Percentiles rank a stretch among this genome's conserved stretches.
Conservation (phyloP, 2,113 vertebrate genomes). For the Hydrochoerus hydrochaeris region DNA sequence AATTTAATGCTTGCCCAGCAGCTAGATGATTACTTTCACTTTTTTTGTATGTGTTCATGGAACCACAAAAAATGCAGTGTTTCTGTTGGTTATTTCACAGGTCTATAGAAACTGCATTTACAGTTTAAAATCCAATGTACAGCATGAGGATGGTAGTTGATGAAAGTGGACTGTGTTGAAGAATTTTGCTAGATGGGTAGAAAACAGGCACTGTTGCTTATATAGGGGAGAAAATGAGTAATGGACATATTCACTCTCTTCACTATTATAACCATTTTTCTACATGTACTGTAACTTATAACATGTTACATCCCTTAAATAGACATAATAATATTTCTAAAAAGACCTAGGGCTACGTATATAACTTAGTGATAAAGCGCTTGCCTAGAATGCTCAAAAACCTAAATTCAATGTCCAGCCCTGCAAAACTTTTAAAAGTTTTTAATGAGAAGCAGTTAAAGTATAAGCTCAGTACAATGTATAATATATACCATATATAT, state of each 20-base stretch:
- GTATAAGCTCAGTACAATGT: not conserved
- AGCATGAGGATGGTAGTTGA: not conserved
- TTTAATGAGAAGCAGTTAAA: not conserved
- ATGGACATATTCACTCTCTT: not conserved
- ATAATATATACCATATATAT: not conserved
- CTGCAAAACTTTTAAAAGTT: not conserved
- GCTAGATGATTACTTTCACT: no score
- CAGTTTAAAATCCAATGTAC: not conserved
- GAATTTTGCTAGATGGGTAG: not conserved
- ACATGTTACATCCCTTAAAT: not conserved
- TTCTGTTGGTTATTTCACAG: not conserved
- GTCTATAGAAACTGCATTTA: not conserved
- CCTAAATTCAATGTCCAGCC: not conserved
- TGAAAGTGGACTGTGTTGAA: not conserved
- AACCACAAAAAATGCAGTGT: not conserved
- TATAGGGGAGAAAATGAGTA: not conserved
- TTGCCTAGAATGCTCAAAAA: not conserved
- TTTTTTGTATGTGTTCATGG: not conserved
- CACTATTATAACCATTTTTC: no score
- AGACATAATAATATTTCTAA: not conserved
- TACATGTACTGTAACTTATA: not conserved
- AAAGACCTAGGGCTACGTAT: not conserved
- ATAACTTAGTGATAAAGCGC: not conserved
- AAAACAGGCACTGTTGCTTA: not conserved
- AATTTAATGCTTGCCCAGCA: not conserved